Evolutionary conservation across 2,113 vertebrate species (phyloP).

Genomic region (Oreotrochilus melanogaster): DNA sequence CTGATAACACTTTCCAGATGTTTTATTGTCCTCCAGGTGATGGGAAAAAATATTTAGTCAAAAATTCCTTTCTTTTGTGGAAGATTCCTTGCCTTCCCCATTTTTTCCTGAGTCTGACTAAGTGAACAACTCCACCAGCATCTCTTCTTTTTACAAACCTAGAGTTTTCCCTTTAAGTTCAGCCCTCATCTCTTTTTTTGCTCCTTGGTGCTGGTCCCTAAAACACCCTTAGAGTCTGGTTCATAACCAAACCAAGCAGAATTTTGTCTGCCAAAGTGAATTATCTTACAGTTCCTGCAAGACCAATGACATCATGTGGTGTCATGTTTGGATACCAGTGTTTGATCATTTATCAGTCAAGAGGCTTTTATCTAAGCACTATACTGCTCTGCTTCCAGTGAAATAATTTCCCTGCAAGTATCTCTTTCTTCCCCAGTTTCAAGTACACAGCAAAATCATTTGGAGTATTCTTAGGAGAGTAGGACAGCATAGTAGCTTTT

Average conservation of each 20-base stretch:
- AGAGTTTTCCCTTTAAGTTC: background rate
- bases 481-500: background rate
- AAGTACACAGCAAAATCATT: background rate
- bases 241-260: background rate
- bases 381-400: background rate
- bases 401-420: background rate
- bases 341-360: background rate
- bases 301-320: background rate
- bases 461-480: background rate
- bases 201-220: background rate
- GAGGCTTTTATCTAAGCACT: background rate
- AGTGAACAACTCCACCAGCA: background rate
- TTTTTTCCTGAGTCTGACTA: background rate
- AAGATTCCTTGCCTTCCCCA: background rate
- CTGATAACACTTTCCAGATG: constrained; percentile 24
- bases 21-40: constrained; percentile 16
- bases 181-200: background rate
- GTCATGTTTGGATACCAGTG: background rate
- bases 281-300: background rate
- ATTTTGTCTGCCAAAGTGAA: background rate
- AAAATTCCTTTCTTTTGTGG: background rate
- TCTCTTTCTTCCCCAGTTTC: background rate
- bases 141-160: background rate
- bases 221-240: background rate
- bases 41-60: background rate